Evolutionary conservation across 2,888 invertebrate genomes (phyloP).

Genomic region (Axea sp.): DNA sequence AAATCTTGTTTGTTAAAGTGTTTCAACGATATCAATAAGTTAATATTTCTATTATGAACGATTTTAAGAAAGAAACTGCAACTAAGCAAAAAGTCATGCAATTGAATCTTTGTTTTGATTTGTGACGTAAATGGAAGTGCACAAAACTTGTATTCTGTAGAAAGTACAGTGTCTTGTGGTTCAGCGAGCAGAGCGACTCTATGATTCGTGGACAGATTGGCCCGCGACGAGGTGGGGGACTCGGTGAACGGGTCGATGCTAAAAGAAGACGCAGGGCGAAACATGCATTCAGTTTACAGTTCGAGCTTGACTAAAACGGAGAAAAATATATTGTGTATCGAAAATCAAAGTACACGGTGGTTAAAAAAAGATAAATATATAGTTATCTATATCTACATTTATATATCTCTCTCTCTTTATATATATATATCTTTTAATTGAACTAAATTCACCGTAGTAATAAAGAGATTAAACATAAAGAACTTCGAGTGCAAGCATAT

Average conservation of each 20-base stretch:
- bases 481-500: too few species aligned
- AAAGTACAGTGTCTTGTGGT: slow-evolving; percentile 37
- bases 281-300: slow-evolving; percentile 62
- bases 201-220: slow-evolving; percentile 35
- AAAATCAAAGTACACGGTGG: background rate
- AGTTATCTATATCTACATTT: too few species aligned
- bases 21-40: too few species aligned
- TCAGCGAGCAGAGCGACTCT: background rate
- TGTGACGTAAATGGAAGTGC: slow-evolving; percentile 31
- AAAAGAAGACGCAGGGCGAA: slow-evolving; percentile 71
- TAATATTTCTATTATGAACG: too few species aligned
- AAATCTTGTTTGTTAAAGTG: too few species aligned
- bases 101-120: slow-evolving; percentile 53
- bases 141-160: slow-evolving; percentile 28
- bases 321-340: slow-evolving; percentile 11
- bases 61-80: too few species aligned
- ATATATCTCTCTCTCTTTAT: too few species aligned
- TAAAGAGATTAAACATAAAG: too few species aligned
- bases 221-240: slow-evolving; percentile 48
- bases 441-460: too few species aligned
- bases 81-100: too few species aligned
- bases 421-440: too few species aligned
- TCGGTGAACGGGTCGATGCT: slow-evolving; percentile 72
- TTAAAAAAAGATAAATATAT: too few species aligned
- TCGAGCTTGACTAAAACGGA: slow-evolving; percentile 42